A percentile compares a stretch with the other conserved stretches of the same genome.
These are phyloP conservation scores for Monochamus alternatus DNA, from an alignment of 2,888 invertebrate genomes.

Conservation along the genomic window DNA sequence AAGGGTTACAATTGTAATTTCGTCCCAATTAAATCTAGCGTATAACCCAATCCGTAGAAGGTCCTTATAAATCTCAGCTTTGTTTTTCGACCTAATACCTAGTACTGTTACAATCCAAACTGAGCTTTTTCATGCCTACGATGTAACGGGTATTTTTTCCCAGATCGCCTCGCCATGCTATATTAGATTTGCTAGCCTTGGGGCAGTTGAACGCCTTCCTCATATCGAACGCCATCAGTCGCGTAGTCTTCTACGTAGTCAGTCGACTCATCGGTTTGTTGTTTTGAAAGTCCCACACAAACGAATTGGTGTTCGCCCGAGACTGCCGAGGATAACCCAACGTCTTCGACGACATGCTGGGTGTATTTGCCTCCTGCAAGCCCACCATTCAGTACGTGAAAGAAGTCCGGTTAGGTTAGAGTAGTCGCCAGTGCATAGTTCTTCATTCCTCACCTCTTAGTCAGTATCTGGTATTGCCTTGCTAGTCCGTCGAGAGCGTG, in stretches of 20 bases:
- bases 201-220: conserved; percentile 15
- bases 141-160: conserved; percentile 24
- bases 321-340: background rate
- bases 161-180: conserved; percentile 20
- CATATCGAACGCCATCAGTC: conserved; percentile 2
- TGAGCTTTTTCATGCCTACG: background rate
- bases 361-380: conserved; percentile 5
- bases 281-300: background rate
- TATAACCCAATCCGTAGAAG: too few species aligned
- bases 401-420: conserved; percentile 36
- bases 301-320: background rate
- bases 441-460: conserved; percentile 32
- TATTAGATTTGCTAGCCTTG: conserved; percentile 26
- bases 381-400: conserved; percentile 21
- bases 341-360: conserved; percentile 13
- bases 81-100: background rate
- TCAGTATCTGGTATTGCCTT: conserved; percentile 16
- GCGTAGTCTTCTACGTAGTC: conserved; percentile 13
- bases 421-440: conserved; percentile 8
- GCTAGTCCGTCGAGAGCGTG: conserved; percentile 11
- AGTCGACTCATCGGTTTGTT: conserved; percentile 1
- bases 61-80: too few species aligned
- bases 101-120: conserved; percentile 12
- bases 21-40: too few species aligned
- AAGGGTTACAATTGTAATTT: too few species aligned